Evolutionary conservation across 2,113 vertebrate genomes (phyloP), one percentile per base, ranked within the genome.

Genomic region (Oplegnathus fasciatus): DNA sequence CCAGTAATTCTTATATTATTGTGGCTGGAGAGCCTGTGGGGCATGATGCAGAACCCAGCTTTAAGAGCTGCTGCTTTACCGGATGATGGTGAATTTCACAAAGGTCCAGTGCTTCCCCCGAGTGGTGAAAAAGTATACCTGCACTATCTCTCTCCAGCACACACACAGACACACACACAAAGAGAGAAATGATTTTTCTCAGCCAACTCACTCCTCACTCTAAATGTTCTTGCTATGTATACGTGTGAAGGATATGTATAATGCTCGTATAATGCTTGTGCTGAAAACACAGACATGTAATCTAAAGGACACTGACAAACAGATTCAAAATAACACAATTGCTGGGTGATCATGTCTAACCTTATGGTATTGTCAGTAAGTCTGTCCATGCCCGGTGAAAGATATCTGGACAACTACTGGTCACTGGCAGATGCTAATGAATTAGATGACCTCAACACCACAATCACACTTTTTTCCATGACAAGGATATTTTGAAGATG

Each of bases 71-170:
- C 37, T 18, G 28, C 13, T 70, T 17, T 10, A 0, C 11, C 52
- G 28, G 28, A 50, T 71, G 57, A 10, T 58, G 20, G 13, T 42
- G 37, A 57, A 57, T 22, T 44, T 26, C 13, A 69, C 2, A 48
- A 69, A 10, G n/a, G 17, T 10, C 24, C 80, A 66, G 28, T 83
- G 52, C 67, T 73, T 32, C 78, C 73, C 62, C 68, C 82, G 24
- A 58, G 82, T 82, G 86, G 78, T 82, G 44, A 68, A 54, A 65
- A 52, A 24, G 34, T n/a, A 22, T 22, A 40, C 14, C 58, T 81
- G 64, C 78, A 69, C 10, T 14, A 50, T 32, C 20, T 17, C 15
- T 28, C 26, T 32, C 55, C 14, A 46, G 42, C 24, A 46, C 17
- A 18, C n/a, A 61, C 24, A 75, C 34, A 77, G 22, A 37, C 60